A percentile compares a stretch with the other conserved stretches of the same genome.
Evolutionary conservation across 2,113 vertebrate genomes (phyloP).

Genomic region (Phalacrocorax aristotelis): DNA sequence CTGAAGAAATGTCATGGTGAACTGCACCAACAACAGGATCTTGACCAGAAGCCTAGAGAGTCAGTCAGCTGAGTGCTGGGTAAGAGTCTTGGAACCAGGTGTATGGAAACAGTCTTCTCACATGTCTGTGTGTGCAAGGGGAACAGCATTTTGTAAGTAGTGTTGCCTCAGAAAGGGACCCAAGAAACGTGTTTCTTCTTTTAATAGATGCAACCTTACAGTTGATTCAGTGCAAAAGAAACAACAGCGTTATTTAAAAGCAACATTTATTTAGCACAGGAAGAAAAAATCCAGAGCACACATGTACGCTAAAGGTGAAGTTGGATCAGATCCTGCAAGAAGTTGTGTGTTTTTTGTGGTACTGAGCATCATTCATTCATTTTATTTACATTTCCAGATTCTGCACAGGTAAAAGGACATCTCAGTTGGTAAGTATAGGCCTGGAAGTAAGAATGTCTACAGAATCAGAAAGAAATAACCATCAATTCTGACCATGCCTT

Average conservation of each 20-base stretch:
- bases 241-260: background rate
- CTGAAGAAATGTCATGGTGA: background rate
- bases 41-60: background rate
- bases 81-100: background rate
- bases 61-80: background rate
- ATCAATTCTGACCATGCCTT: background rate
- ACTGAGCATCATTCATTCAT: background rate
- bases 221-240: background rate
- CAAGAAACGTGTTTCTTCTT: background rate
- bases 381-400: slow-evolving; percentile 23
- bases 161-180: background rate
- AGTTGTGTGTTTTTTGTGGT: background rate
- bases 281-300: slow-evolving; percentile 23
- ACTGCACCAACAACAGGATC: background rate
- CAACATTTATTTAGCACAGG: slow-evolving; percentile 43
- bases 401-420: background rate
- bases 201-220: background rate
- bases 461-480: background rate
- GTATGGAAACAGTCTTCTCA: background rate
- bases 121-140: background rate
- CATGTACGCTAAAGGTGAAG: background rate
- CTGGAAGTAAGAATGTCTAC: background rate
- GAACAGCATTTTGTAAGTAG: background rate
- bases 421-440: background rate
- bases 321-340: background rate